Evolutionary conservation across 1,140 invertebrate species (phyloP), one percentile per base, ranked within the genome.

Genomic region (Mactra quadrangularis): DNA sequence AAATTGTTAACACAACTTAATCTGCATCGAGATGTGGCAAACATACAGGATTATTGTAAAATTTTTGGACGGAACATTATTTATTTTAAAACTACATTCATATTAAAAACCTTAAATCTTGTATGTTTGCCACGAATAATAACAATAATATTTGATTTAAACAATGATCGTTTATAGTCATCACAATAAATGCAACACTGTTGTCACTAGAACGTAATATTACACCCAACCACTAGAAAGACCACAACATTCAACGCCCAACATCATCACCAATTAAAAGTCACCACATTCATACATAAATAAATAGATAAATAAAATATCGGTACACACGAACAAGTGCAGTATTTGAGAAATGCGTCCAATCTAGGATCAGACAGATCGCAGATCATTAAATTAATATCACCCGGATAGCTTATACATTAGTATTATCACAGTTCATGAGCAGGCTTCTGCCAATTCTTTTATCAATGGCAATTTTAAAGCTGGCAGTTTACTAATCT

Each of bases 401-500:
- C 38, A 50, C 38, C 17, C 19, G 47, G 22, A 19, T 27, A 74
- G 29, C 70, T 55, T 53, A 27, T 22, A 11, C 7, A 22, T 45
- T n/a, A 68, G 22, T 52, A 70, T 29, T 25, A 78, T 52, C 50
- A 55, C 72, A 60, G 38, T 41, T 57, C 29, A 81, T 38, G 77
- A 71, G 29, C 52, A 59, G 25, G 59, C 45, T 0, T 45, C 53
- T 45, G 92, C 90, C 9, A 93, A 55, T 66, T 93, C 90, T 41
- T 87, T 76, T 3, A 93, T 74, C 17, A 84, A 25, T 64, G 85
- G 64, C 70, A 87, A 90, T 72, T 93, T 92, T 38, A 94, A 86
- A 83, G 94, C 92, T 71, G 93, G 90, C 33, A 92, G 84, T 35
- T 87, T 87, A 81, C 94, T 94, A 52, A 94, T 93, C 79, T 93